Percentiles rank a stretch among this genome's conserved stretches.
phyloP scores from a whole-genome alignment of 2,888 invertebrate species.

The Lutraria lutraria region DNA sequence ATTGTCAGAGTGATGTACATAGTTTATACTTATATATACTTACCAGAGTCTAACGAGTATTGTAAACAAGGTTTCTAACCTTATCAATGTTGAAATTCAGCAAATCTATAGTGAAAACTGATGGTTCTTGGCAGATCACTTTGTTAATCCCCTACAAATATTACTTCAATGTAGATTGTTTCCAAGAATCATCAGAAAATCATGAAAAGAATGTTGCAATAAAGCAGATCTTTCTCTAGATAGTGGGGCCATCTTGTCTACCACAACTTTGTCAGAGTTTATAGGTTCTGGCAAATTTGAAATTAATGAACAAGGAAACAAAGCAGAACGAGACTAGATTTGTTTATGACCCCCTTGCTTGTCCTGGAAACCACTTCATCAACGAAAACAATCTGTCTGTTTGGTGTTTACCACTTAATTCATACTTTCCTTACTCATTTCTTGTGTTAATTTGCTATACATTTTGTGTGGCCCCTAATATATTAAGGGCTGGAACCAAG shows the following conservation, averaged over 20 bases:
- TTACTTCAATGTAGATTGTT: conserved; percentile 21
- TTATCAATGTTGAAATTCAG: not conserved
- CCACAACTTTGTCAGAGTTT: conserved; percentile 21
- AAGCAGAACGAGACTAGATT: conserved; percentile 37
- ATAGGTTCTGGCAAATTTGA: conserved; percentile 48
- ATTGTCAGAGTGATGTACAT: no score
- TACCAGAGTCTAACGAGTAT: no score
- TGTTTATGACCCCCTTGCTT: conserved; percentile 25
- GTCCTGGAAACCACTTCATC: conserved; percentile 34
- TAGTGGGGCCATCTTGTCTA: conserved; percentile 48
- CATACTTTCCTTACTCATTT: not conserved
- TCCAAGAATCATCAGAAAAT: conserved; percentile 25
- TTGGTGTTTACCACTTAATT: not conserved
- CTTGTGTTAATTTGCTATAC: conserved; percentile 20
- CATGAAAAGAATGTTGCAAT: conserved; percentile 14
- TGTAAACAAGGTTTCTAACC: not conserved
- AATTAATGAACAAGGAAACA: conserved; percentile 41
- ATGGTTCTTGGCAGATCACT: conserved; percentile 5
- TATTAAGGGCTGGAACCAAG: not conserved
- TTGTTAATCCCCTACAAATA: not conserved
- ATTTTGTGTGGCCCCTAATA: conserved; percentile 9
- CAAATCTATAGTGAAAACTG: not conserved
- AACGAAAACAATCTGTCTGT: not conserved
- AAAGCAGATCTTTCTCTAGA: conserved; percentile 36
- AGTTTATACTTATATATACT: no score